These are phyloP conservation scores for Synodontis membranacea DNA, from an alignment of 2,113 vertebrate species.

Conservation along the genomic window DNA sequence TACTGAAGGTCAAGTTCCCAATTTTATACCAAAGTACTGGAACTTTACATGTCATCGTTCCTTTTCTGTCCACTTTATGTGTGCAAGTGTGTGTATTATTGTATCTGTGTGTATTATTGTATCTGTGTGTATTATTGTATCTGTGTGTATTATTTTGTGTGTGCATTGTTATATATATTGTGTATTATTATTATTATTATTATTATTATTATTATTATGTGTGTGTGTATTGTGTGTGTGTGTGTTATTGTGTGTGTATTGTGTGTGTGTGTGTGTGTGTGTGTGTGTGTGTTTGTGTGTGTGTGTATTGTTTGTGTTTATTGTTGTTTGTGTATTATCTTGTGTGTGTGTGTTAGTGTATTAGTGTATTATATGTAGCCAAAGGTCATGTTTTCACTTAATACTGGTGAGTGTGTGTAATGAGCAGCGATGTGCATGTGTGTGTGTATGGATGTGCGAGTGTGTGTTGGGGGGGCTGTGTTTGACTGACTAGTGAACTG, in stretches of 20 bases:
- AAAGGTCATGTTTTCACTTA: background rate
- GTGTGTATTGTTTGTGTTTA: background rate
- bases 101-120: background rate
- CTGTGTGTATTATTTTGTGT: too few relatives aligned
- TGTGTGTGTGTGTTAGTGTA: background rate
- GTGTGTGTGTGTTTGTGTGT: background rate
- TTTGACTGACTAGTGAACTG: conserved; percentile 7
- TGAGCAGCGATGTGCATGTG: background rate
- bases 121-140: background rate
- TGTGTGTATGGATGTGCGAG: background rate
- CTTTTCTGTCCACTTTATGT: background rate
- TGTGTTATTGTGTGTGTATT: too few relatives aligned
- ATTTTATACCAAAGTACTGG: too few relatives aligned
- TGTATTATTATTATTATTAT: too few relatives aligned
- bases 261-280: background rate
- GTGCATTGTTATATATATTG: too few relatives aligned
- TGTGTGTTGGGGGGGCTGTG: background rate
- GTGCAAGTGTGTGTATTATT: background rate
- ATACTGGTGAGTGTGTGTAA: background rate
- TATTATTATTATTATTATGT: background rate
- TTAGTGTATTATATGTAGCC: too few relatives aligned
- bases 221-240: background rate
- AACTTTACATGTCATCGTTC: background rate
- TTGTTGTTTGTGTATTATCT: too few relatives aligned
- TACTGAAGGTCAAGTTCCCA: background rate